Base-by-base conservation (phyloP, 2,113 vertebrate species). In the Rhegmatorhina hoffmannsi region DNA sequence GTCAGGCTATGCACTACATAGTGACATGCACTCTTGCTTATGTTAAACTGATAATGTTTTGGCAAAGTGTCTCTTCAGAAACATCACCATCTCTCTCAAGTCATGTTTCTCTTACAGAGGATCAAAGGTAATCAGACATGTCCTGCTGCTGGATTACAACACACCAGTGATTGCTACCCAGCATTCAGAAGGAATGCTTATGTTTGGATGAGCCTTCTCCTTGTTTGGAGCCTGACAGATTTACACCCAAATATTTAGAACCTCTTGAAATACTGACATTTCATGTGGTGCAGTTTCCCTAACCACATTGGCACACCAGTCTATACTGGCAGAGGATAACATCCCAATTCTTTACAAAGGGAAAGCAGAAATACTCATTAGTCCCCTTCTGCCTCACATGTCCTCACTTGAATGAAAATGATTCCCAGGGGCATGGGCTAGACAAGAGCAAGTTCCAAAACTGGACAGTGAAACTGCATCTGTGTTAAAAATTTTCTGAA, bases 361-460 rank as follows among this genome's bases (percentile, higher is more conserved):
- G 9, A 74, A 89, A 29, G 13, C 1, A 50, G 50, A 49, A 10
- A 26, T 56, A 44, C 1, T 3, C 31, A 7, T 21, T 68, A 49
- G 50, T 59, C 4, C 4, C 16, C 3, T 84, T 73, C 17, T 62
- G 25, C 31, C 9, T 84, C 31, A 62, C 14, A 25, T 40, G 31
- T 11, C 14, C 34, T 52, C 10, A 11, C 4, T 53, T 2, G 1
- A 19, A 64, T 11, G 11, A 64, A 68, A 59, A n/a, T 44, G 0
- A 69, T 80, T 73, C 40, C 13, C 6, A 58, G 17, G 12, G 86
- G 6, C 11, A 46, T 4, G 4, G 10, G 29, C 28, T 36, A 44
- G 34, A 40, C 18, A 44, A 64, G 3, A 34, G 1, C 1, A 10
- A 56, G 9, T 55, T 91, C 33, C 52, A 91, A 46, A 46, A 78